A percentile compares a stretch with the other conserved stretches of the same genome.
phyloP scores from a whole-genome alignment of 2,888 invertebrate genomes.

The Andrena flavipes region DNA sequence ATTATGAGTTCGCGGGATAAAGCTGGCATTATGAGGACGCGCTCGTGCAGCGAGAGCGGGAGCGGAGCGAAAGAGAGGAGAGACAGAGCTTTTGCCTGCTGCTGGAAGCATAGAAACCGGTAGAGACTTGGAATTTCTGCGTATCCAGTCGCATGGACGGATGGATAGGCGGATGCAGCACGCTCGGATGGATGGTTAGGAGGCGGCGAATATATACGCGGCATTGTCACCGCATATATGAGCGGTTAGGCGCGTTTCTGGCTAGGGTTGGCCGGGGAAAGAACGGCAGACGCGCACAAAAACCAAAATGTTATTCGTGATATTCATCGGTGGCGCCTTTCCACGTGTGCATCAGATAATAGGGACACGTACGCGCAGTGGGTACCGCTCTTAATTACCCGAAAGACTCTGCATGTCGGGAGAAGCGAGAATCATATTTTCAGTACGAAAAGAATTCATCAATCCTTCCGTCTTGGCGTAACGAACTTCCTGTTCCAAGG shows the following conservation, averaged over 20 bases:
- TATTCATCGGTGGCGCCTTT: conserved; percentile 67
- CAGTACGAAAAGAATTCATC: not conserved
- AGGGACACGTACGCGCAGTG: not conserved
- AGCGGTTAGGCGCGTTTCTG: conserved; percentile 60
- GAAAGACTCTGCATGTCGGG: not conserved
- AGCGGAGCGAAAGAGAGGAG: conserved; percentile 3
- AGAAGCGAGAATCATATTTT: not conserved
- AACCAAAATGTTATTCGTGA: conserved; percentile 75
- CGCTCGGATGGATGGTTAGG: conserved; percentile 62
- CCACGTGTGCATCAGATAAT: conserved; percentile 49
- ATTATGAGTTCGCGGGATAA: conserved; percentile 75
- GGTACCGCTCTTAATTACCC: not conserved
- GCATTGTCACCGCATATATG: conserved; percentile 60
- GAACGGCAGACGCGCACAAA: conserved; percentile 57
- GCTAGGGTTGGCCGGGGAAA: conserved; percentile 38
- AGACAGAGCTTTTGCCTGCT: conserved; percentile 45
- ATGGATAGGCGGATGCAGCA: conserved; percentile 64
- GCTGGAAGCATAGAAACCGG: conserved; percentile 64
- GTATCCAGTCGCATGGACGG: conserved; percentile 53
- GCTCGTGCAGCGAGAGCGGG: conserved; percentile 47
- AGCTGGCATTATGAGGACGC: conserved; percentile 68
- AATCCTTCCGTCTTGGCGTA: no score
- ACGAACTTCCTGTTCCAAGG: no score
- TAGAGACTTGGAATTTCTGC: conserved; percentile 74
- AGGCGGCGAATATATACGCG: conserved; percentile 56